Evolutionary conservation across 2,888 invertebrate genomes (phyloP).

Genomic region (Drosophila mercatorum): DNA sequence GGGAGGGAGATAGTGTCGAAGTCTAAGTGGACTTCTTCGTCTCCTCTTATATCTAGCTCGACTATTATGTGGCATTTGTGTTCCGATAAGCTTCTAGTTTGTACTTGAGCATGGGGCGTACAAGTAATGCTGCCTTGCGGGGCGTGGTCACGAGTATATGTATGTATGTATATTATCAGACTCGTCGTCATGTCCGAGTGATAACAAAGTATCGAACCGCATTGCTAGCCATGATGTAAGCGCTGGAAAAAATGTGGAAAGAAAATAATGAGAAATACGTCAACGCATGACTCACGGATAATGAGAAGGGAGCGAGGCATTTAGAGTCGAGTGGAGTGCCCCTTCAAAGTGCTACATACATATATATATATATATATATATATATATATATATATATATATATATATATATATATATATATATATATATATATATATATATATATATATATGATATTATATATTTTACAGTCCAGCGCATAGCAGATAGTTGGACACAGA

Average conservation of each 20-base stretch:
- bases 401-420: constrained; percentile 36
- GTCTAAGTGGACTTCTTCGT: neutral
- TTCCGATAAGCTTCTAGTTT: constrained; percentile 21
- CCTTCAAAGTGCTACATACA: constrained; percentile 41
- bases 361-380: constrained; percentile 26
- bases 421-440: constrained; percentile 27
- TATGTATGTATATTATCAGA: constrained; percentile 26
- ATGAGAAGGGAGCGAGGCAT: neutral
- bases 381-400: constrained; percentile 16
- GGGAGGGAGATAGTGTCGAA: neutral
- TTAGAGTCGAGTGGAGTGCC: constrained; percentile 4
- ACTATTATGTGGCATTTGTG: constrained; percentile 22
- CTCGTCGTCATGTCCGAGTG: constrained; percentile 45
- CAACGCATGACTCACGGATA: constrained; percentile 40
- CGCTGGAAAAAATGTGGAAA: constrained; percentile 17
- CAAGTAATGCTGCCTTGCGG: neutral
- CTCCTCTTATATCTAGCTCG: constrained; percentile 35
- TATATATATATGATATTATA: constrained; percentile 16
- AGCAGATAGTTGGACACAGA: constrained; percentile 37
- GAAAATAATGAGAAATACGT: constrained; percentile 14
- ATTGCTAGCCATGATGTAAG: constrained; percentile 49
- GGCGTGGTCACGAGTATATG: constrained; percentile 23
- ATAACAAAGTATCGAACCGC: constrained; percentile 48
- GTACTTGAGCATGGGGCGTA: constrained; percentile 9
- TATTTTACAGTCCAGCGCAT: constrained; percentile 63